Conservation (phyloP, 2,888 invertebrate genomes). For the Drosophila phalerata region DNA sequence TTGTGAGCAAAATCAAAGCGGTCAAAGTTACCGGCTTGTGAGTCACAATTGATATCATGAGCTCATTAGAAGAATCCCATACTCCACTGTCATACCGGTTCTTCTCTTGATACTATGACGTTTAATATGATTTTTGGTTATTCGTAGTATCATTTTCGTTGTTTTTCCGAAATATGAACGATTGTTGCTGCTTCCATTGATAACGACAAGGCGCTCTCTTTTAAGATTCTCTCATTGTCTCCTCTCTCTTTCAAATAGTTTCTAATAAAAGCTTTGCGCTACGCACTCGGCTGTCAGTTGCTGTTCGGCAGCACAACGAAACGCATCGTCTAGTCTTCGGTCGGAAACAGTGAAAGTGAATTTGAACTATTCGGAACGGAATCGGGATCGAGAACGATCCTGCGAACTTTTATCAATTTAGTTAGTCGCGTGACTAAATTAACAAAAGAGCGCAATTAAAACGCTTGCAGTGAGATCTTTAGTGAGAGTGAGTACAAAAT, state of each 20-base stretch:
- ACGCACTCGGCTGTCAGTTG: constrained; percentile 56
- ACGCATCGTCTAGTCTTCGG: constrained; percentile 48
- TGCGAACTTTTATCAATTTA: constrained; percentile 24
- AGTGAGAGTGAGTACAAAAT: constrained; percentile 52
- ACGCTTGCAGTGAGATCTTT: constrained; percentile 16
- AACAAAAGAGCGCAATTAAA: constrained; percentile 21
- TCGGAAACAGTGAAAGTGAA: constrained; percentile 54
- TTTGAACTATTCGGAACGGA: constrained; percentile 16
- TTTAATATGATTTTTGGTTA: constrained; percentile 31
- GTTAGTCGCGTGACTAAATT: constrained; percentile 13
- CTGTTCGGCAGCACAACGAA: constrained; percentile 67
- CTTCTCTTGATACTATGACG: constrained; percentile 52
- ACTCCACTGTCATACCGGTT: constrained; percentile 33
- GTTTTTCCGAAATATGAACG: constrained; percentile 23
- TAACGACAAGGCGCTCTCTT: constrained; percentile 13
- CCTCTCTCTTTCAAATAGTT: constrained; percentile 21
- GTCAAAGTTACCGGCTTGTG: constrained; percentile 52
- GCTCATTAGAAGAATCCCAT: constrained; percentile 50
- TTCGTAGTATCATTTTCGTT: constrained; percentile 17
- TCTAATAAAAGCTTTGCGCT: constrained; percentile 61
- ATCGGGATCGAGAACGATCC: constrained; percentile 11
- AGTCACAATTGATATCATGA: constrained; percentile 57
- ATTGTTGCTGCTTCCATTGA: constrained; percentile 21
- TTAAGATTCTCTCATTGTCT: constrained; percentile 4
- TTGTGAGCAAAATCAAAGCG: constrained; percentile 51